Base-by-base conservation (phyloP, 2,113 vertebrate genomes). In the Eolophus roseicapilla region DNA sequence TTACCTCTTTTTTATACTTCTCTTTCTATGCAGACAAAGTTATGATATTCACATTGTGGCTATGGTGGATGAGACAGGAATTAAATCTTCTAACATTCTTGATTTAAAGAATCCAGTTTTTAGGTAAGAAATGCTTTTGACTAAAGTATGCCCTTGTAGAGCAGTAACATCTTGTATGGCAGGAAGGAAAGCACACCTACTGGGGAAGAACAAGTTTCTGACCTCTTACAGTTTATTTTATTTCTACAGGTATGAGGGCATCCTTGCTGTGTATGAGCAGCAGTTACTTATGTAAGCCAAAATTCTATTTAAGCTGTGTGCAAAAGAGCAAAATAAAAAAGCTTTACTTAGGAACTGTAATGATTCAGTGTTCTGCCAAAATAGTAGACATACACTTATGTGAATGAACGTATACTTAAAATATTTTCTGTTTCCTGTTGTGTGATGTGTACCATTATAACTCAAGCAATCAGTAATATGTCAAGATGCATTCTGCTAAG, bases 41-140 rank as follows among this genome's bases (percentile, higher is more conserved):
- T 98, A 98, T 39, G 98, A 98, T 85, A 98, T 99, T 97, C 97
- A 98, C 83, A 98, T 98, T 70, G 96, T 97, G 76, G 98, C 97
- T 16, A 95, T 97, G 27, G 97, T 98, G 27, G 98, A 99, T 74
- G 98, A 99, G 83, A 98, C 97, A 29, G 98, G 98, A 69, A 98
- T 98, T 95, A 98, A 95, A 92, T 99, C 98, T 76, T 98, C 97
- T 84, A 99, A 98, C 84, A 90, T 80, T 33, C 96, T 99, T 70
- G 97, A 98, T 91, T 98, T 98, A 88, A 99, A 99, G 96, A 98
- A 98, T 79, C 97, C 93, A 24, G 98, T 98, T 96, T 98, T 98
- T 92, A 98, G 97, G 98, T 98, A 97, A 97, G 97, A 94, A 77
- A 81, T 52, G 9, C 11, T 94, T 62, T 90, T 81, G 24, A 52